Conservation (phyloP, 2,888 invertebrate genomes). For the Apamea epomidion region DNA sequence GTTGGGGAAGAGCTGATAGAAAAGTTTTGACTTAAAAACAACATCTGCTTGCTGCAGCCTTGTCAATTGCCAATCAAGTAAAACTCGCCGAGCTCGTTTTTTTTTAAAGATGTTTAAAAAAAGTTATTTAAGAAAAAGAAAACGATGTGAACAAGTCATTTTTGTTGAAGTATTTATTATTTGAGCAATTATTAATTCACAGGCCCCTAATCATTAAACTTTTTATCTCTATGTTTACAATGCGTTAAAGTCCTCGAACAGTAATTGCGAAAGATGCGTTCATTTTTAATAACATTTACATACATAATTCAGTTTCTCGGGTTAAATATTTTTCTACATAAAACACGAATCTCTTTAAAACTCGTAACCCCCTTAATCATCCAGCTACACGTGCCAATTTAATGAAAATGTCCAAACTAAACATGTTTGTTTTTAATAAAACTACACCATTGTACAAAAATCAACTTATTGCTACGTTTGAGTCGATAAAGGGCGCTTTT, state of each 20-base stretch:
- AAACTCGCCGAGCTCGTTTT: not conserved
- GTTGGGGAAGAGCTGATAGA: constrained; percentile 2
- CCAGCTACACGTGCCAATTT: constrained; percentile 64
- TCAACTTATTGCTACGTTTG: constrained; percentile 86
- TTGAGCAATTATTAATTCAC: not conserved
- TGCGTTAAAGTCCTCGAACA: not conserved
- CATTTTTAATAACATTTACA: not conserved
- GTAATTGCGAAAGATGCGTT: too few species aligned
- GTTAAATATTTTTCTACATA: not conserved
- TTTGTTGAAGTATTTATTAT: not conserved
- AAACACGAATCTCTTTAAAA: not conserved
- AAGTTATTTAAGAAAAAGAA: not conserved
- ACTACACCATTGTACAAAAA: constrained; percentile 81
- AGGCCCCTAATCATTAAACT: too few species aligned
- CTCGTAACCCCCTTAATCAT: constrained; percentile 30
- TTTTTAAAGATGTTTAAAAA: not conserved
- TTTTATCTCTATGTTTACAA: not conserved
- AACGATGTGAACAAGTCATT: not conserved
- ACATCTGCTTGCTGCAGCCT: not conserved
- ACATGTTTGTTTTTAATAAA: constrained; percentile 82
- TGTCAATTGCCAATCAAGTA: not conserved
- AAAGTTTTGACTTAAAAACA: not conserved
- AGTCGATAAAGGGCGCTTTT: constrained; percentile 85
- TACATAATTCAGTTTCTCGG: not conserved
- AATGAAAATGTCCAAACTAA: constrained; percentile 67